These are phyloP conservation scores for Hybos culiciformis DNA, from an alignment of 2,888 invertebrate species.

Conservation along the genomic window DNA sequence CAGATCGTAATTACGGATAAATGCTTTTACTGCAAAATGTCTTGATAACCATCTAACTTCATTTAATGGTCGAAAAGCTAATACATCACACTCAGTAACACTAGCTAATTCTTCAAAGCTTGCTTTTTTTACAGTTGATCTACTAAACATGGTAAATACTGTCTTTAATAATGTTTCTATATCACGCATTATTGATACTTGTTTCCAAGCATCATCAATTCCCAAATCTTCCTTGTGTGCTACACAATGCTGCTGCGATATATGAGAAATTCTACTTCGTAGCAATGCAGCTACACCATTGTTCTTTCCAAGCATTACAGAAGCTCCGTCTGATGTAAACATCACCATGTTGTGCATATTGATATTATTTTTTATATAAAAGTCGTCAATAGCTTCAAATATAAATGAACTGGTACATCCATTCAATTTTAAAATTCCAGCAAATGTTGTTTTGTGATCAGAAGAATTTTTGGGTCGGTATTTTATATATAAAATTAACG, in stretches of 20 bases:
- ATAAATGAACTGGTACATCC: background rate
- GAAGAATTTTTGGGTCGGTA: background rate
- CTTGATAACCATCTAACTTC: slow-evolving; percentile 7
- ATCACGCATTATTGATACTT: slow-evolving; percentile 1
- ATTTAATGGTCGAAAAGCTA: slow-evolving; percentile 6
- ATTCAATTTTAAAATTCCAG: background rate
- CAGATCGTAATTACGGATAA: slow-evolving; percentile 4
- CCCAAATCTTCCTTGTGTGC: slow-evolving; percentile 5
- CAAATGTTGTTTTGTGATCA: background rate
- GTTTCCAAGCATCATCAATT: slow-evolving; percentile 2
- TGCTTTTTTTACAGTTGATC: slow-evolving; percentile 6
- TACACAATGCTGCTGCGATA: slow-evolving; percentile 7
- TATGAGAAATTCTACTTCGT: slow-evolving; percentile 5
- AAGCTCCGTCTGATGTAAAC: background rate
- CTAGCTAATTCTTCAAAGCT: slow-evolving; percentile 7
- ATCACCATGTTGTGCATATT: background rate
- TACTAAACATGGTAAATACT: slow-evolving; percentile 5
- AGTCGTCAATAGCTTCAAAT: background rate
- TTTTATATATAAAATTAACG: background rate
- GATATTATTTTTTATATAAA: background rate
- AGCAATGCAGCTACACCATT: slow-evolving; percentile 4
- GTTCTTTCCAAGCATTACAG: slow-evolving; percentile 1
- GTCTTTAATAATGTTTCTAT: slow-evolving; percentile 2
- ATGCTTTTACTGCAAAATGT: slow-evolving; percentile 7
- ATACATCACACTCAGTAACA: slow-evolving; percentile 6